Conservation (phyloP, 2,113 vertebrate genomes). For the Sporophila hypoxantha region DNA sequence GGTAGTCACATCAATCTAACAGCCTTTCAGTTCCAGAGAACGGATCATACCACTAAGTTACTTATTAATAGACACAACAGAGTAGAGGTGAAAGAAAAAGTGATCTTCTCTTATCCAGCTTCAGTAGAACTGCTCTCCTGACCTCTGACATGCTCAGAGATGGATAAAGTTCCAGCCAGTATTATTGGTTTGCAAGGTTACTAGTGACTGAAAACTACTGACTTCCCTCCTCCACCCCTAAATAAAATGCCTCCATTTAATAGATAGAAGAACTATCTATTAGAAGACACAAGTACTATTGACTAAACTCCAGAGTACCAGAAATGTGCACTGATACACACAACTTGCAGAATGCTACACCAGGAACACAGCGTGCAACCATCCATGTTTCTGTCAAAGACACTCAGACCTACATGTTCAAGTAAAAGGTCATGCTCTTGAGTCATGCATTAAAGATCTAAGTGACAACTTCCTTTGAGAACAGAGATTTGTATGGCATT, state of each 20-base stretch:
- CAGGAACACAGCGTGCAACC: accelerated
- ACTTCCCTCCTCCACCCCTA: not conserved
- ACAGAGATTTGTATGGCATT: not conserved
- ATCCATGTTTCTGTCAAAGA: not conserved
- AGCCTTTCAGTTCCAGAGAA: not conserved
- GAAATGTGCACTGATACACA: not conserved
- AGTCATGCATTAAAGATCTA: not conserved
- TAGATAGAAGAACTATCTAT: not conserved
- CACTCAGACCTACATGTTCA: not conserved
- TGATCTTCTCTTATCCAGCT: not conserved
- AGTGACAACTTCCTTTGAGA: not conserved
- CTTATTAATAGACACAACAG: not conserved
- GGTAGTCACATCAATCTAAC: not conserved
- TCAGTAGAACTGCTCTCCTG: not conserved
- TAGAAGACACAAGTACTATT: not conserved
- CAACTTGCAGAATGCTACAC: not conserved
- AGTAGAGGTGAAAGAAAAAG: not conserved
- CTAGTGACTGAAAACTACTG: not conserved
- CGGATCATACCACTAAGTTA: not conserved
- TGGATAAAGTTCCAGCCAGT: not conserved
- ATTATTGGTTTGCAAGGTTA: not conserved
- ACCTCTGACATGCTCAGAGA: not conserved
- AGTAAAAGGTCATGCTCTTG: not conserved
- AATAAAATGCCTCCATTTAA: not conserved
- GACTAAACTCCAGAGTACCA: not conserved